Evolutionary conservation across 2,888 invertebrate species (phyloP), one percentile per base, ranked within the genome.

Genomic region (Drosophila prolongata): DNA sequence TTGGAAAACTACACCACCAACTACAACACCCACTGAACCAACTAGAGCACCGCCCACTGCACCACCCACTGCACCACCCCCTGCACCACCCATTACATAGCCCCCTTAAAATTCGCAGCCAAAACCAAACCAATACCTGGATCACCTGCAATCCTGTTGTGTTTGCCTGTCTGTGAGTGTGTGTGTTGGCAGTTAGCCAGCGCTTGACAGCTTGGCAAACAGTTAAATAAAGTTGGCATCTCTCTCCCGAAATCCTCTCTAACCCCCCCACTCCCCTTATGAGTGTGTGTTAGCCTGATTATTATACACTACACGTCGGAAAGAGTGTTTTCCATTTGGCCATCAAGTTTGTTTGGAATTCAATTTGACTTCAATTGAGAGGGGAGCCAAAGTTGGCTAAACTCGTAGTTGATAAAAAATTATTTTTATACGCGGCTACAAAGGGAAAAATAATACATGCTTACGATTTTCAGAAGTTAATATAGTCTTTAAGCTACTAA

Each of bases 181-280:
- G 24, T 70, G 55, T 65, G 40, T 58, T 64, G 67, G 75, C 81
- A 76, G 87, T 81, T 84, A 78, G 81, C 82, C 79, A 84, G 70
- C 85, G 80, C 85, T 80, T 85, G 86, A 80, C 87, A 82, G 82
- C 80, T 87, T 83, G 79, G 83, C 87, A 84, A 87, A 87, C 88
- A 86, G 83, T 83, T 86, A 86, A 86, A 86, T 86, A 87, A 86
- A 86, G 86, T 86, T 87, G 88, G 83, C 85, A 83, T 73, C 69
- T 67, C 38, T 30, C 64, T 11, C 14, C 43, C 54, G 14, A 19
- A 38, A 38, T 19, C n/a, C 49, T 13, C 16, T n/a, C 49, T 34
- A 14, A n/a, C 13, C 35, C 16, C 14, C 19, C 1, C 6, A 13
- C 35, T 19, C n/a, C 44, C 6, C 40, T 19, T 44, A n/a, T 38